Base-by-base conservation (phyloP, 2,797 vertebrate genomes). In the Pteropus rufus region DNA sequence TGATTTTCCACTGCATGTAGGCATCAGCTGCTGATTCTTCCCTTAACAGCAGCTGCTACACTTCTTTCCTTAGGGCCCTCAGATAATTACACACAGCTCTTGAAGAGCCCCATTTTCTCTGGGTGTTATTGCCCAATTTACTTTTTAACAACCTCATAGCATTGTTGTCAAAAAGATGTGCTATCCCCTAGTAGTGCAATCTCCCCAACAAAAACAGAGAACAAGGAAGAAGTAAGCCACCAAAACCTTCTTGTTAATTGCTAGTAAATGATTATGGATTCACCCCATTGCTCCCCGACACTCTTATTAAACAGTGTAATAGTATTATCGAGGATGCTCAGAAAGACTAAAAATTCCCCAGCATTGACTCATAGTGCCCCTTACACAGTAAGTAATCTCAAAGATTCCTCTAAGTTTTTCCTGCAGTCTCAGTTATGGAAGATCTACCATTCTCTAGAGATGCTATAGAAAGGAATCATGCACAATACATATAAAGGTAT, bases 51-150 rank as follows among this genome's bases (percentile, higher is more conserved):
- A 97, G 93, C 93, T 83, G 92, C 62, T 92, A 64, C n/a, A 82
- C 84, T 92, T 90, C 64, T 95, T 83, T 95, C 93, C 83, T 72
- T 65, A 41, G 73, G 82, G 84, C 58, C 81, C 85, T 91, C 39
- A 90, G 76, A 93, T 92, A 95, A 96, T 93, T 90, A 77, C 87
- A 88, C 31, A 67, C 54, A 88, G 90, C 69, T 94, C 52, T 94
- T 65, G 90, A 95, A 95, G 56, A 81, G 76, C 46, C 44, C 95
- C 81, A 91, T 96, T 93, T 94, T 88, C 95, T 96, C 77, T 70
- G 26, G 9, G n/a, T 72, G 58, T 94, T 97, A 97, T 94, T 89
- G 76, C 88, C 44, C 96, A 97, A 95, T 95, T 96, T 95, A 85
- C 81, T 95, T 96, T 95, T 94, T 92, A 98, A 79, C 92, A 94